Base-by-base conservation (phyloP, 2,113 vertebrate genomes). In the Semicossyphus pulcher region DNA sequence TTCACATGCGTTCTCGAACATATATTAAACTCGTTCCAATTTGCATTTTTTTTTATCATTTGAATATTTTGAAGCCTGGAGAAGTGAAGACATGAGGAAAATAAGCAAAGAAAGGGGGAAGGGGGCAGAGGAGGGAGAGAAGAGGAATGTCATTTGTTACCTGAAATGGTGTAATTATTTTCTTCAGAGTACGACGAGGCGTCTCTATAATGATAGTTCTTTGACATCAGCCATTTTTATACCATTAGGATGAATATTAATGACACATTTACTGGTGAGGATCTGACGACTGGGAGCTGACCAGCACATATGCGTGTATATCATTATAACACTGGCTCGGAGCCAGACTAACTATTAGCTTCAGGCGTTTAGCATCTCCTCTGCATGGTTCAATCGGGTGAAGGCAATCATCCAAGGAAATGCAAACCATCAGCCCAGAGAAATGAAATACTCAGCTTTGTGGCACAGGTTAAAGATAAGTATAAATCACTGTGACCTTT, bases 151-250 rank as follows among this genome's bases (percentile, higher is more conserved):
- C 44, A 76, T 76, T 80, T 59, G 16, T 67, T 72, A 74, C 15
- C 31, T 53, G 54, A 58, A 59, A 47, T 64, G 16, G 49, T 70
- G 31, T 73, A 85, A 83, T 73, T 77, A 73, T 76, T 65, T 73
- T 57, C 68, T 42, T 45, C 34, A 63, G 12, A 61, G 45, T 31
- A 23, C 44, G 44, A 79, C 42, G 36, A 73, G 73, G 58, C 42
- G 28, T 69, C 34, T 53, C 45, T 5, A 20, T 34, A 32, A 4
- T 78, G 73, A 67, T 67, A 60, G 63, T 25, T 68, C 57, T 61
- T 62, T 81, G 61, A 74, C 18, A 7, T 65, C 42, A 47, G 29
- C 61, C 64, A 28, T 73, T 79, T 79, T 58, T 25, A n/a, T 61
- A 4, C 18, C 37, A 15, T 47, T 23, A 41, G n/a, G 37, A 61